phyloP scores from a whole-genome alignment of 2,113 vertebrate genomes.

The Passer domesticus region DNA sequence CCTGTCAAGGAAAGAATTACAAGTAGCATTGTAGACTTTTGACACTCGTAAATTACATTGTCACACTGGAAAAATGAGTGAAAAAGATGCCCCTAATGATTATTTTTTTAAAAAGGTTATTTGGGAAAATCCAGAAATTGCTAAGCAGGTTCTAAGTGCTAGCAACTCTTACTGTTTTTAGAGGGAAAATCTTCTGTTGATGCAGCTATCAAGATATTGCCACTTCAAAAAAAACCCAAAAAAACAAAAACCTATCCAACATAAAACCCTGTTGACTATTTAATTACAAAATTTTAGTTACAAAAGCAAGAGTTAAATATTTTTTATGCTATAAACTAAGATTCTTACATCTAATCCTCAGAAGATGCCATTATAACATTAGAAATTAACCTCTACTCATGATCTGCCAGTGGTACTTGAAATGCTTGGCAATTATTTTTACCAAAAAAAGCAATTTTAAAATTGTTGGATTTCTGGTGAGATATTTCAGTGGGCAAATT shows the following conservation, averaged over 20 bases:
- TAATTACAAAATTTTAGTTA: not conserved
- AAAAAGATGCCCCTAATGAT: not conserved
- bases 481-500: conserved; percentile 55
- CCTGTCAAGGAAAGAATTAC: not conserved
- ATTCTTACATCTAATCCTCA: not conserved
- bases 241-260: no score
- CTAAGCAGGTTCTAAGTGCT: not conserved
- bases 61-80: not conserved
- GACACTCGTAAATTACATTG: not conserved
- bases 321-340: not conserved
- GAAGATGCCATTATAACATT: not conserved
- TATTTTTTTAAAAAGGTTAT: not conserved
- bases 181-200: not conserved
- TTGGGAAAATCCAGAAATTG: not conserved
- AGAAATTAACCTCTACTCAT: not conserved
- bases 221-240: not conserved
- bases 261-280: not conserved
- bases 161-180: not conserved
- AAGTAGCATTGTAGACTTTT: not conserved
- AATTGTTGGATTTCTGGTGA: conserved; percentile 22
- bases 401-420: not conserved
- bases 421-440: conserved; percentile 47
- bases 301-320: not conserved
- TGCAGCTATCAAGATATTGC: not conserved
- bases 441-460: conserved; percentile 18